Evolutionary conservation across 1,140 invertebrate genomes (phyloP), one percentile per base, ranked within the genome.

Genomic region (Diorhabda carinulata): DNA sequence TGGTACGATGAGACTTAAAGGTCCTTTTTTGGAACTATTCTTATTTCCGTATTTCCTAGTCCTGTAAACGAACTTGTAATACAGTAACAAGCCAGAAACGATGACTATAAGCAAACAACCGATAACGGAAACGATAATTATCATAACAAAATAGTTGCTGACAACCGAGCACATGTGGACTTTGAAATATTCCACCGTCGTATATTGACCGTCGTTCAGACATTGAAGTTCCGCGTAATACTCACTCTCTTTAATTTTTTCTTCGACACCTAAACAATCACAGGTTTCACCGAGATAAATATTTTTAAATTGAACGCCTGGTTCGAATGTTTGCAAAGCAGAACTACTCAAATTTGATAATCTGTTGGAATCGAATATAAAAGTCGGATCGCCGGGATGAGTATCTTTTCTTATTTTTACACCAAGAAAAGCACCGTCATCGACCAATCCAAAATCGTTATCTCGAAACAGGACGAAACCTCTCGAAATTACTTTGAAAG

Each of bases 291-390:
- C 86, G n/a, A 90, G 75, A 61, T 87, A 82, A 0, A 91, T 76
- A 60, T 86, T 84, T 52, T 86, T 83, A 3, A 84, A 76, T 3
- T 82, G 79, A 57, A 90, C 85, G 58, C 85, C 83, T 5, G 80
- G 77, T 77, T 90, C 87, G 5, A 42, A 43, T 73, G 89, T 85
- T 47, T 84, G 79, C 7, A 91, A 77, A 3, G 89, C 87, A 2
- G 84, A 82, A 3, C 85, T 83, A 25, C 84, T 83, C 73, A 89
- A 84, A n/a, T 62, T 78, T 76, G 2, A 73, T 78, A 91, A 78
- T 6, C 83, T 88, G 76, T 91, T 91, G 72, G 89, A 88, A 68
- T 88, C 86, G 69, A 92, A 88, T 6, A 84, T 80, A 3, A 91
- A 80, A 79, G 9, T 78, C 68, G 64, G 79, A 76, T 71, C 76